phyloP scores from a whole-genome alignment of 2,888 invertebrate genomes.

The Napeogenes sylphis region DNA sequence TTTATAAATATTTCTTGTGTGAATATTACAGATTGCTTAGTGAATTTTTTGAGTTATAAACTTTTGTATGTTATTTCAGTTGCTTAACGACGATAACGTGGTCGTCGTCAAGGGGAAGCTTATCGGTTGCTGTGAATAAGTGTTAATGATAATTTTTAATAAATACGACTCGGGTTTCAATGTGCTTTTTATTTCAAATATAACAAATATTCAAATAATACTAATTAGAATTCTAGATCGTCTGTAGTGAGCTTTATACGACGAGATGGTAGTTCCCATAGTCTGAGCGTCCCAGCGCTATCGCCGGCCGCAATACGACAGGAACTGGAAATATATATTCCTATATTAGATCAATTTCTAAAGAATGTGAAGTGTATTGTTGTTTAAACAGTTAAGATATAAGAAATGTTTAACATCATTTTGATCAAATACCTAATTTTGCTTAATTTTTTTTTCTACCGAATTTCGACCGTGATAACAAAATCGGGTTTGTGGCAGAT shows the following conservation, averaged over 20 bases:
- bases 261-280: slow-evolving; percentile 59
- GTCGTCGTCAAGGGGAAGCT: slow-evolving; percentile 22
- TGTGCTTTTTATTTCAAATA: slow-evolving; percentile 12
- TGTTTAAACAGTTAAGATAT: no score
- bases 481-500: no score
- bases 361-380: no score
- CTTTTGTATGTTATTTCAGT: slow-evolving; percentile 9
- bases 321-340: slow-evolving; percentile 35
- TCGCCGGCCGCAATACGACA: slow-evolving; percentile 59
- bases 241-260: slow-evolving; percentile 44
- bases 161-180: slow-evolving; percentile 29
- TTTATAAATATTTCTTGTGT: no score
- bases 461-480: no score
- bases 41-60: no score
- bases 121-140: slow-evolving; percentile 36
- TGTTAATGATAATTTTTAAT: slow-evolving; percentile 44
- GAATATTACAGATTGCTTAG: no score
- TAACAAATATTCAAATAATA: neutral
- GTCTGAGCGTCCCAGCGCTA: slow-evolving; percentile 40
- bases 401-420: no score
- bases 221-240: slow-evolving; percentile 34
- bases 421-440: no score
- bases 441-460: no score
- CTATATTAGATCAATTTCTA: neutral
- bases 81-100: neutral